Base-by-base conservation (phyloP, 2,797 vertebrate genomes). In the Protonibea diacanthus region DNA sequence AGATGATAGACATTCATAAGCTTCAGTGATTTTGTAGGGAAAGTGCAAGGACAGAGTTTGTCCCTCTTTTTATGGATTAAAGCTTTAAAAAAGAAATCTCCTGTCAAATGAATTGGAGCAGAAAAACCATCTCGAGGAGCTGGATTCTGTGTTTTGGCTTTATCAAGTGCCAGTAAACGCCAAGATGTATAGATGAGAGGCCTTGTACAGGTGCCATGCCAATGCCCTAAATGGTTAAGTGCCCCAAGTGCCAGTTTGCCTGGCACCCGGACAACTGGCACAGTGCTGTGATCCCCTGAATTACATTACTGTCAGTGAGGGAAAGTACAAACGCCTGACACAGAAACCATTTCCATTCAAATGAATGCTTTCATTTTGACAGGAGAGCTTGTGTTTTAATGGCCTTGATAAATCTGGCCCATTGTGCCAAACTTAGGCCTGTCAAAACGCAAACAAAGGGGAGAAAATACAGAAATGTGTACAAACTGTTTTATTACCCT, bases 141-240 rank as follows among this genome's bases (percentile, higher is more conserved):
- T 29, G 21, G 69, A 70, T 79, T 87, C 85, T 65, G 67, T 89
- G 86, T 92, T 88, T 90, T 90, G 91, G 89, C 87, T 76, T 86
- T 78, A 73, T 81, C 69, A 59, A 88, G 71, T 69, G 80, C 70
- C 82, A 78, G 74, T 81, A 45, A 78, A 86, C 10, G 80, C 85
- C 84, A 89, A 88, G 85, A 91, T 53, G 89, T 91, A 88, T 86
- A 81, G 88, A 92, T 76, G 91, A 91, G 92, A 90, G 87, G 84
- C 78, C 86, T 74, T 78, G 83, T 75, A 70, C 87, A 90, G 91
- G 88, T 86, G 88, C 86, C 83, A 81, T 91, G 91, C 91, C 92
- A 93, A 90, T 83, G 85, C 93, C 93, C 92, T 94, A 94, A 95
- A 95, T 85, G 91, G 92, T 93, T 92, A 95, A 95, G 89, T 90